Evolutionary conservation across 2,113 vertebrate genomes (phyloP).

Genomic region (Serilophus lunatus): DNA sequence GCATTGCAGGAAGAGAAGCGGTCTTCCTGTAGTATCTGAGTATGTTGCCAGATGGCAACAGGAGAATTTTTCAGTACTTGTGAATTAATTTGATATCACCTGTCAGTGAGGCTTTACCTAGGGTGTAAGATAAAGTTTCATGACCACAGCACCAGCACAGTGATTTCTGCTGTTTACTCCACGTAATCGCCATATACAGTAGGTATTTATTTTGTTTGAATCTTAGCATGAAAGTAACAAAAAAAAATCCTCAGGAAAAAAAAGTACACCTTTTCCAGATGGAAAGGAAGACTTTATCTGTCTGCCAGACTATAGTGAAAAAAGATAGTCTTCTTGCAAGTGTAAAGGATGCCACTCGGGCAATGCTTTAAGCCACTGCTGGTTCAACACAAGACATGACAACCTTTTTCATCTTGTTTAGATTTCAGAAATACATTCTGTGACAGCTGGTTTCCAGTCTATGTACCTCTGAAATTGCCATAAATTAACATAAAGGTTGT

Average conservation of each 20-base stretch:
- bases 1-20: neutral
- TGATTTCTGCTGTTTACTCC: neutral
- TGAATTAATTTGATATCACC: neutral
- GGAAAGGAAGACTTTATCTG: neutral
- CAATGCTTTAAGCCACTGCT: neutral
- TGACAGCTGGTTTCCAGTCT: neutral
- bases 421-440: neutral
- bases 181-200: neutral
- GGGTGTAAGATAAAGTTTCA: neutral
- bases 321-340: neutral
- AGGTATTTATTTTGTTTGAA: neutral
- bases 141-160: neutral
- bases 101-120: neutral
- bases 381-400: neutral
- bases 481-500: neutral
- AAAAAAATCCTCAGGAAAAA: neutral
- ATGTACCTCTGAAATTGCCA: neutral
- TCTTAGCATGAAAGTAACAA: neutral
- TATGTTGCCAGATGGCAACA: neutral
- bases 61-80: neutral
- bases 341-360: neutral
- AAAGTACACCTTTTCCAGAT: neutral
- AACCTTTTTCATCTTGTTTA: neutral
- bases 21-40: neutral
- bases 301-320: neutral